Conservation (phyloP, 2,113 vertebrate species). For the Pterocles burchelli region DNA sequence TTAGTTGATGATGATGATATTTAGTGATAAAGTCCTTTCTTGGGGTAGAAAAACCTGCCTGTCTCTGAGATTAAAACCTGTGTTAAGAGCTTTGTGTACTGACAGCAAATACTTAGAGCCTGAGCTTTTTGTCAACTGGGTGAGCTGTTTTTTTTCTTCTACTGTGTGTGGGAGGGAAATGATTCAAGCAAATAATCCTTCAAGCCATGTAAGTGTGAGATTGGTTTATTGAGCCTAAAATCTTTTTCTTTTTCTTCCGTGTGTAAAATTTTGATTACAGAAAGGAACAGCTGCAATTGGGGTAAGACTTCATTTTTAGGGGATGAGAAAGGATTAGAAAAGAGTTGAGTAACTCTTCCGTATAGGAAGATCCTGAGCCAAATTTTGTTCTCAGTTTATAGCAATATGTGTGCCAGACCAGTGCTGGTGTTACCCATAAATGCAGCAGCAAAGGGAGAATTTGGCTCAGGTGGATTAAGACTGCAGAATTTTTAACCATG, state of each 20-base stretch:
- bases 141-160: not conserved
- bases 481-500: not conserved
- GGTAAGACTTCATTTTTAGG: not conserved
- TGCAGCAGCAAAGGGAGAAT: not conserved
- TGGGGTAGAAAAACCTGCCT: not conserved
- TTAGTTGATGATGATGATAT: not conserved
- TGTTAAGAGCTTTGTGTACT: not conserved
- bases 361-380: not conserved
- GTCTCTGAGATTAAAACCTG: not conserved
- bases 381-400: not conserved
- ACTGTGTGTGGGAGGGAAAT: not conserved
- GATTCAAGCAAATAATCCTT: constrained; percentile 43
- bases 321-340: not conserved
- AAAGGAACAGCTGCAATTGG: constrained; percentile 33
- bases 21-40: not conserved
- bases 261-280: constrained; percentile 38
- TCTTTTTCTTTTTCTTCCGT: not conserved
- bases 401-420: not conserved
- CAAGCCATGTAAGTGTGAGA: constrained; percentile 5
- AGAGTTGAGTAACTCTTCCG: not conserved
- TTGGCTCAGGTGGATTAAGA: not conserved
- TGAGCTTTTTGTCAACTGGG: not conserved
- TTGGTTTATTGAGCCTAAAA: constrained; percentile 37
- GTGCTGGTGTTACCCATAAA: not conserved
- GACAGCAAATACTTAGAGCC: not conserved